Percentiles rank a stretch among this genome's conserved stretches.
These are phyloP conservation scores for Catalaphyllia jardinei DNA, from an alignment of 64 coral and sea anemone genomes.

Conservation along the genomic window DNA sequence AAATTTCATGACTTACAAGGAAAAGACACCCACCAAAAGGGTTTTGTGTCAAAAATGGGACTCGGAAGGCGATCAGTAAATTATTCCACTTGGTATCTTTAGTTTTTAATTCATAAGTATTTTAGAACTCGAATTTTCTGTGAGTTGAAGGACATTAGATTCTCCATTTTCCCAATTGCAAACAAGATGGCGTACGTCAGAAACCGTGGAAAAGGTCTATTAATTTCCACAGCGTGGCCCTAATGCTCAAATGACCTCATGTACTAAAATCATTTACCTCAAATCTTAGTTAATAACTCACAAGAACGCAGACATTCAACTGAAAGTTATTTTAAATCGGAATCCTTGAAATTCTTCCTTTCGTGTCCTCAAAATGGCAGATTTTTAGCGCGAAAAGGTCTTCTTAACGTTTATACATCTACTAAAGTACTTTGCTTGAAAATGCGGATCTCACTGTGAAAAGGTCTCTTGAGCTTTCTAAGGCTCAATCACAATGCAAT, in stretches of 20 bases:
- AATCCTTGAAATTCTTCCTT: conserved; percentile 6
- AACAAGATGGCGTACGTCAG: not conserved
- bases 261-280: not conserved
- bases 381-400: conserved; percentile 2
- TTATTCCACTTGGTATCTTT: not conserved
- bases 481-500: not conserved
- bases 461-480: not conserved
- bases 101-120: too few species aligned
- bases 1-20: not conserved
- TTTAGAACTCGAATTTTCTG: too few species aligned
- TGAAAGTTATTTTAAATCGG: not conserved
- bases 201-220: not conserved
- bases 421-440: not conserved
- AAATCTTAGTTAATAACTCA: not conserved
- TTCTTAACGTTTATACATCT: not conserved
- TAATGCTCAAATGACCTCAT: not conserved
- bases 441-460: not conserved
- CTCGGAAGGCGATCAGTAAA: not conserved
- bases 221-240: not conserved
- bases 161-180: not conserved
- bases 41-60: not conserved
- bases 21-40: not conserved
- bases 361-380: not conserved
- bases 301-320: not conserved
- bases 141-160: not conserved